These are phyloP conservation scores for Chrysolophus pictus DNA, from an alignment of 2,797 vertebrate species.

Conservation along the genomic window DNA sequence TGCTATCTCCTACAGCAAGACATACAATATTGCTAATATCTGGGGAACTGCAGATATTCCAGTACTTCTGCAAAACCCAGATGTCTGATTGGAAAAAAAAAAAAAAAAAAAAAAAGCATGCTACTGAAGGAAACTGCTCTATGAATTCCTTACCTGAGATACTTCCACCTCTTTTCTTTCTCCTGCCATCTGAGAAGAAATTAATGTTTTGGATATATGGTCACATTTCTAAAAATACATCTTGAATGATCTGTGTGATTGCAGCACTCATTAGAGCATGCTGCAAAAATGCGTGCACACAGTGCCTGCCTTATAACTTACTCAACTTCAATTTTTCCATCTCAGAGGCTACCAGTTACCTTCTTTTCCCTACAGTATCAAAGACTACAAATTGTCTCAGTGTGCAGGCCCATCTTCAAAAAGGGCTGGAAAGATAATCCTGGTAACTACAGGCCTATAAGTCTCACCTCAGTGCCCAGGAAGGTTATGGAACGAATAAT, in stretches of 20 bases:
- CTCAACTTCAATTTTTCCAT: neutral
- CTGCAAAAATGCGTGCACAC: neutral
- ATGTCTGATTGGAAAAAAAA: neutral
- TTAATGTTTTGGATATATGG: neutral
- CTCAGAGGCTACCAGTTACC: neutral
- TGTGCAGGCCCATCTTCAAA: no score
- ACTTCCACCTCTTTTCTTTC: neutral
- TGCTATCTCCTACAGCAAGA: neutral
- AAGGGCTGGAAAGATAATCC: no score
- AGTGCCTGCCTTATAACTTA: neutral
- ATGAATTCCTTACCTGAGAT: neutral
- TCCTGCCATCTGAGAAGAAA: neutral
- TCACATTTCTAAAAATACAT: neutral
- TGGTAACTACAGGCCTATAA: no score
- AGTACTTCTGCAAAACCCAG: neutral
- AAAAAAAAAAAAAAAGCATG: no score
- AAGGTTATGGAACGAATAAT: no score
- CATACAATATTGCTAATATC: neutral
- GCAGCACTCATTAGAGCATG: neutral
- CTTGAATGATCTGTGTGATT: neutral
- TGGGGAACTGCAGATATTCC: neutral
- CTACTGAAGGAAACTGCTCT: neutral
- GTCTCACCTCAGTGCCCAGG: no score
- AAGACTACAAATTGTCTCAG: neutral
- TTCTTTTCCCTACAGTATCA: neutral